Percentiles rank a stretch among this genome's conserved stretches.
Conservation (phyloP, 2,797 vertebrate species). For the Neosilurus hyrtlii region DNA sequence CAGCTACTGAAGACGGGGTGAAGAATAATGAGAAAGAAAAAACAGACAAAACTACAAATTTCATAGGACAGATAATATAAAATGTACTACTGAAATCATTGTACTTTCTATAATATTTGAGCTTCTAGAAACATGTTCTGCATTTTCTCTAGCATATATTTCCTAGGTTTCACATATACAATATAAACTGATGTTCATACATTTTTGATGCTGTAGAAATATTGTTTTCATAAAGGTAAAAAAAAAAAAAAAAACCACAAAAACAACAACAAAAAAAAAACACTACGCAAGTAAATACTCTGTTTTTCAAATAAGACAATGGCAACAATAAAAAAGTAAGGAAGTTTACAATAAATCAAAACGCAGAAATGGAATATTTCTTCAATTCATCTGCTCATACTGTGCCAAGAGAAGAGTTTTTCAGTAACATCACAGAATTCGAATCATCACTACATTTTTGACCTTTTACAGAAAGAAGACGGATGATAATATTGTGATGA, state of each 20-base stretch:
- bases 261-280: too few relatives aligned
- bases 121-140: conserved; percentile 60
- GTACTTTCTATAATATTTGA: conserved; percentile 42
- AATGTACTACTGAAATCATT: conserved; percentile 70
- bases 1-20: conserved; percentile 72
- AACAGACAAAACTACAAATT: conserved; percentile 58
- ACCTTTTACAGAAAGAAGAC: conserved; percentile 14
- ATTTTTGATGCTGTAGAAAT: conserved; percentile 82
- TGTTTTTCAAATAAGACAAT: conserved; percentile 83
- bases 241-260: conserved; percentile 92
- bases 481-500: conserved; percentile 10
- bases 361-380: conserved; percentile 54
- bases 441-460: not conserved
- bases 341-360: conserved; percentile 69
- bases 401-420: conserved; percentile 42
- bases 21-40: conserved; percentile 64
- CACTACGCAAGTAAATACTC: conserved; percentile 96
- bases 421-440: conserved; percentile 30
- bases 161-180: conserved; percentile 90
- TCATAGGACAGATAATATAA: conserved; percentile 51
- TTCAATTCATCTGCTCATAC: conserved; percentile 46
- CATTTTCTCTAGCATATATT: conserved; percentile 83
- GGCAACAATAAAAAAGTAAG: conserved; percentile 69
- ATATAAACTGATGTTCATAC: conserved; percentile 89
- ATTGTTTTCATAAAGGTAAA: conserved; percentile 79